phyloP scores from a whole-genome alignment of 2,113 vertebrate genomes.

The Cryptoleucopteryx plumbea region DNA sequence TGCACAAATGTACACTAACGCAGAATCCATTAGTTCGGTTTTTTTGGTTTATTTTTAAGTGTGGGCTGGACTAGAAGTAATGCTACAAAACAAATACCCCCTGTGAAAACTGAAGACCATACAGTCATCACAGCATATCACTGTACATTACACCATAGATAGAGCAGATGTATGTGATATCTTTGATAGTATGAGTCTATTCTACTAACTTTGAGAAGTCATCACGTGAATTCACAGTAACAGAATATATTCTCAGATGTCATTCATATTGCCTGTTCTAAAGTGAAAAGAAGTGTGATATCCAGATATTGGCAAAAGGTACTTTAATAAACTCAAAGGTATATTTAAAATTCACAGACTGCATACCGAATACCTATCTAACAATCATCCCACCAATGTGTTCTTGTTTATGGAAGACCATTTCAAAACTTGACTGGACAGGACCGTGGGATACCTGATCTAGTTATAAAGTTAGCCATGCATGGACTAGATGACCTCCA shows the following conservation, averaged over 20 bases:
- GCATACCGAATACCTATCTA: not conserved
- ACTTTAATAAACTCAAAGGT: not conserved
- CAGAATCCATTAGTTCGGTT: not conserved
- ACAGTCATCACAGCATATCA: not conserved
- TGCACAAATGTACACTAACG: not conserved
- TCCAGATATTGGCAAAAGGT: not conserved
- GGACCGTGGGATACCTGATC: not conserved
- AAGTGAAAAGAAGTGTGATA: not conserved
- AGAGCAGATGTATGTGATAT: not conserved
- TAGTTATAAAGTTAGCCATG: not conserved
- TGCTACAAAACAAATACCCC: not conserved
- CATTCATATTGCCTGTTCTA: not conserved
- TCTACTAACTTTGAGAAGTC: not conserved
- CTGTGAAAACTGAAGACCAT: not conserved
- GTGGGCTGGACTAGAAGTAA: not conserved
- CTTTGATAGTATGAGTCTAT: not conserved
- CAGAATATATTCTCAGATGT: not conserved
- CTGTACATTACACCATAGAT: not conserved
- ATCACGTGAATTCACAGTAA: not conserved
- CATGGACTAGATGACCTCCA: not conserved
- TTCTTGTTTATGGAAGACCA: not conserved
- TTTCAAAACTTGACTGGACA: not conserved
- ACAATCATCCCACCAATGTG: not conserved
- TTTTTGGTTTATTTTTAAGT: not conserved
- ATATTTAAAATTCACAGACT: not conserved